Base-by-base conservation (phyloP, 2,113 vertebrate species). In the Phainopepla nitens region DNA sequence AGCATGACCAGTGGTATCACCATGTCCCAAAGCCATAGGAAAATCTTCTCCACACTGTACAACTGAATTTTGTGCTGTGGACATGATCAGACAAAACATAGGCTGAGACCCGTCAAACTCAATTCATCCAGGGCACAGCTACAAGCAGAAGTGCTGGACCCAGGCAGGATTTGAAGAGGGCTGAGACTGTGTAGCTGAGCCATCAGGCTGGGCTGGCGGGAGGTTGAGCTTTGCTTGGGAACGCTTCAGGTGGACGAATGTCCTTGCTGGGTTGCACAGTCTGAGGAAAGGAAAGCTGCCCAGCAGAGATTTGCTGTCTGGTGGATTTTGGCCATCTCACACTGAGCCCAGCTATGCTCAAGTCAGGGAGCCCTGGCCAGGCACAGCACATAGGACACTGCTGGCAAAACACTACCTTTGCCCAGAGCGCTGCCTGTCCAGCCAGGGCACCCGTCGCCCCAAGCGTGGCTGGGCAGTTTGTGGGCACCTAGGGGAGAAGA, bases 111-210 rank as follows among this genome's bases (percentile, higher is more conserved):
- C 49, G 21, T 50, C 61, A 57, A 90, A 77, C 50, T 96, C 45
- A 65, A 79, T 69, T 71, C 57, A 82, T 5, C 6, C 1, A 7
- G 18, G 12, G 33, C 44, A 21, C 68, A 82, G 47, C 33, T 50
- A 6, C 9, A 9, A 22, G 56, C 44, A 51, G 39, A 54, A 85
- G 20, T 31, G 12, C 41, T 80, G 36, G 13, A 51, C 6, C 11
- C 35, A 36, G 20, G 49, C 31, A 66, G 70, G 28, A 82, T 71
- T 61, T 70, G 51, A 85, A 73, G 25, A 25, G 21, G 17, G 60
- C 28, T 0, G 1, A 69, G 29, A 33, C 21, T 0, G 0, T 3
- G 0, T 0, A 1, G 27, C 33, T 68, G 71, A 60, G 47, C 71
- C 42, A 49, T 41, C n/a, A 36, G 21, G 41, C 31, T 89, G 53